These are phyloP conservation scores for Drosophila bifasciata DNA, from an alignment of 1,140 invertebrate genomes.

Conservation along the genomic window DNA sequence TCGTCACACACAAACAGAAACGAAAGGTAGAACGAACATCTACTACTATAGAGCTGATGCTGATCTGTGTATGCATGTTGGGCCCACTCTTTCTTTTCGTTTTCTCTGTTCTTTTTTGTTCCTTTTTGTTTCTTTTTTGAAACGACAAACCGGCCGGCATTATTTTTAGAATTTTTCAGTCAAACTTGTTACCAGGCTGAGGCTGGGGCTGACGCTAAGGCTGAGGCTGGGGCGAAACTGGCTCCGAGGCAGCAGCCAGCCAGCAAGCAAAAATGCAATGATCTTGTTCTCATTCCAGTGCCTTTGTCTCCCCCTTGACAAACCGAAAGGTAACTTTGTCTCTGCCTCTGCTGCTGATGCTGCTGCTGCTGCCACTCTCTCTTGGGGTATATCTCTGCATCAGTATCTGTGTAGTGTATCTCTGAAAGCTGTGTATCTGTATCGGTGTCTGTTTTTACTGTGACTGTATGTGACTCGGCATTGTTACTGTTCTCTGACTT, in stretches of 20 bases:
- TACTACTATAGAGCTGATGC: slow-evolving; percentile 27
- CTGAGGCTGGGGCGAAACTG: slow-evolving; percentile 59
- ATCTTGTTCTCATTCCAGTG: slow-evolving; percentile 61
- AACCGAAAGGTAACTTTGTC: slow-evolving; percentile 43
- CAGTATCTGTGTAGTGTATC: slow-evolving; percentile 22
- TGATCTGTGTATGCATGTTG: slow-evolving; percentile 32
- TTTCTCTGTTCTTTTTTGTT: slow-evolving; percentile 23
- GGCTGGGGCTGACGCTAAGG: neutral
- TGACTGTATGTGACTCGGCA: slow-evolving; percentile 57
- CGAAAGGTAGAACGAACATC: slow-evolving; percentile 47
- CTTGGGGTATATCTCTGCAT: slow-evolving; percentile 30
- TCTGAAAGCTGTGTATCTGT: slow-evolving; percentile 39
- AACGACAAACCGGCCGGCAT: slow-evolving; percentile 78
- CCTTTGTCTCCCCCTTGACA: slow-evolving; percentile 38
- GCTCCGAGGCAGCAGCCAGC: slow-evolving; percentile 53
- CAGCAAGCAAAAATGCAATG: slow-evolving; percentile 74
- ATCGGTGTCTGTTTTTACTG: slow-evolving; percentile 27
- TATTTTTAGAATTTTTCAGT: slow-evolving; percentile 81
- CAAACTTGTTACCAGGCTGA: slow-evolving; percentile 75
- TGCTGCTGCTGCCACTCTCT: slow-evolving; percentile 1
- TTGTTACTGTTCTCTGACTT: slow-evolving; percentile 79
- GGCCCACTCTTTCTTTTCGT: slow-evolving; percentile 53
- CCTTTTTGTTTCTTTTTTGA: slow-evolving; percentile 51
- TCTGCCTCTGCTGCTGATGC: slow-evolving; percentile 14
- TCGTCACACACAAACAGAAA: slow-evolving; percentile 33